Evolutionary conservation across 2,888 invertebrate genomes (phyloP).

Genomic region (Zygothrica quintamaculata): DNA sequence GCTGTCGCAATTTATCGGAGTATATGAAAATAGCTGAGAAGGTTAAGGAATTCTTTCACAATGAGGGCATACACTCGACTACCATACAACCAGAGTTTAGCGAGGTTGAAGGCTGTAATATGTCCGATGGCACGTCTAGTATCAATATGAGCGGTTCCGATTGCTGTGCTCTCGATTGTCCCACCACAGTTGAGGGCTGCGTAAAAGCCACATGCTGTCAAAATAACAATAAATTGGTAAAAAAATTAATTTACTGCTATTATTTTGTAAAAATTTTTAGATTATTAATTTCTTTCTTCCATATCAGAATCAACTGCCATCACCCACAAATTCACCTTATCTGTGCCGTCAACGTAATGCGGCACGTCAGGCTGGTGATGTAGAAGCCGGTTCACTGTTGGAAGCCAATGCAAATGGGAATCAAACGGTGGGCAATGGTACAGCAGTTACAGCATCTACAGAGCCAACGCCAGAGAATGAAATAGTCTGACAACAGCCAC

Average conservation of each 20-base stretch:
- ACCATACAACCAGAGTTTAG: constrained; percentile 99
- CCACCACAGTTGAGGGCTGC: constrained; percentile 92
- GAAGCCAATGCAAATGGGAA: constrained; percentile 75
- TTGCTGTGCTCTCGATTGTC: constrained; percentile 94
- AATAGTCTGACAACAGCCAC: constrained; percentile 83
- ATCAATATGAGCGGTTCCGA: constrained; percentile 86
- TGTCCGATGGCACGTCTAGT: constrained; percentile 85
- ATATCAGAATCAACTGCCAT: constrained; percentile 87
- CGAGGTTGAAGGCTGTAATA: constrained; percentile 88
- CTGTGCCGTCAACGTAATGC: constrained; percentile 92
- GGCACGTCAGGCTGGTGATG: constrained; percentile 85
- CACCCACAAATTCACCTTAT: constrained; percentile 92
- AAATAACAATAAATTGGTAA: constrained; percentile 84
- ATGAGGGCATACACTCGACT: constrained; percentile 99
- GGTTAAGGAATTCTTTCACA: constrained; percentile 98
- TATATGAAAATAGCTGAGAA: constrained; percentile 99
- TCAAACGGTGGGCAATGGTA: constrained; percentile 60
- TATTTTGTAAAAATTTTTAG: constrained; percentile 33
- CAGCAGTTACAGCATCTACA: constrained; percentile 43
- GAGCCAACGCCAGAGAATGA: constrained; percentile 74
- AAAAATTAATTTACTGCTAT: no score
- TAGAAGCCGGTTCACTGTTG: constrained; percentile 84
- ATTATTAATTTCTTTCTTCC: constrained; percentile 89
- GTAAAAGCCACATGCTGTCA: constrained; percentile 94
- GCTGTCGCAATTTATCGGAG: constrained; percentile 96